Evolutionary conservation across 2,888 invertebrate species (phyloP).

Genomic region (Orthosia incerta): DNA sequence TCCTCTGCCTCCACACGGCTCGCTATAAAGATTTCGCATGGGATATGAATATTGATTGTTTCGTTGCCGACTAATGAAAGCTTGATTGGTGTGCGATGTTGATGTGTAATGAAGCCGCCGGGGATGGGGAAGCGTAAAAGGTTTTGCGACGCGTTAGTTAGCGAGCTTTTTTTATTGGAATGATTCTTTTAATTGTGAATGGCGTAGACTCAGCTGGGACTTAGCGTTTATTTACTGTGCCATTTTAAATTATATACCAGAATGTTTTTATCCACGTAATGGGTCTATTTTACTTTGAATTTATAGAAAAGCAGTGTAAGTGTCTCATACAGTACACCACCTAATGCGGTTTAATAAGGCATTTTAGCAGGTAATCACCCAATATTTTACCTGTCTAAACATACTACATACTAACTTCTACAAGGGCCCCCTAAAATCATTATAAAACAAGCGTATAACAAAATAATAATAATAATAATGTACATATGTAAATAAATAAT

Average conservation of each 20-base stretch:
- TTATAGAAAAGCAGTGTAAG: not conserved
- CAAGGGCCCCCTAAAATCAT: too few relatives aligned
- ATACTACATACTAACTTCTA: not conserved
- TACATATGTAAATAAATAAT: too few relatives aligned
- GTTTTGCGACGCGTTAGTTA: conserved; percentile 75
- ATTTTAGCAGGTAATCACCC: not conserved
- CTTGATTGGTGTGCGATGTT: conserved; percentile 87
- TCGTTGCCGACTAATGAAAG: conserved; percentile 85
- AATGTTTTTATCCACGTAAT: not conserved
- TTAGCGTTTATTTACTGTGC: conserved; percentile 30
- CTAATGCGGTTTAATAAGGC: too few relatives aligned
- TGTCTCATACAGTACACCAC: too few relatives aligned
- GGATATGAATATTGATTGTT: conserved; percentile 91
- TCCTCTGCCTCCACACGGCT: conserved; percentile 70
- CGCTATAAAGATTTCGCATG: conserved; percentile 88
- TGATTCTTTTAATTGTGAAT: conserved; percentile 73
- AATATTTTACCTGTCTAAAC: not conserved
- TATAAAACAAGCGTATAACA: too few relatives aligned
- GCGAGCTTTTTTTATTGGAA: conserved; percentile 71
- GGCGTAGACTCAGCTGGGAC: conserved; percentile 59
- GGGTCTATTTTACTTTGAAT: not conserved
- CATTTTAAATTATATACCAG: conserved; percentile 16
- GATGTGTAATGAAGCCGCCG: conserved; percentile 84
- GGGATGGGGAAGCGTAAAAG: conserved; percentile 78
- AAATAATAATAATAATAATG: too few relatives aligned